A percentile compares a stretch with the other conserved stretches of the same genome.
phyloP scores from a whole-genome alignment of 2,888 invertebrate species.

The Pterostichus madidus region DNA sequence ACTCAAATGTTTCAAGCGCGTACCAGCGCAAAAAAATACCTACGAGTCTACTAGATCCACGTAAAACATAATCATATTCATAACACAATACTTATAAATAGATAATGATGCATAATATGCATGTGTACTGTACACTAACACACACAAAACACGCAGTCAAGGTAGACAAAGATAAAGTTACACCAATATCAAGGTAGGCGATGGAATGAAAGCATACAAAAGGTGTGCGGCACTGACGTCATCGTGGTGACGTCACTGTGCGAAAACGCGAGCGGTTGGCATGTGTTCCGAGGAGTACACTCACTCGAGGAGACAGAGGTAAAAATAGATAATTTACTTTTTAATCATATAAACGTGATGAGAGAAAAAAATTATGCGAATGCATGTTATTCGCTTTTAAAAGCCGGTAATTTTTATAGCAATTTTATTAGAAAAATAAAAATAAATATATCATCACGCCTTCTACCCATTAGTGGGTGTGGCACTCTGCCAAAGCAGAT shows the following conservation, averaged over 20 bases:
- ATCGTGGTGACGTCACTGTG: slow-evolving; percentile 9
- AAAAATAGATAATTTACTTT: slow-evolving; percentile 39
- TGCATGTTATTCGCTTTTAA: too few relatives aligned
- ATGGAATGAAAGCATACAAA: slow-evolving; percentile 13
- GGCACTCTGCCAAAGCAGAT: too few relatives aligned
- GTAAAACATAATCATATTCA: background rate
- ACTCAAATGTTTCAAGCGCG: background rate
- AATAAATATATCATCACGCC: too few relatives aligned
- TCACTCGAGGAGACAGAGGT: background rate
- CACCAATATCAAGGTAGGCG: slow-evolving; percentile 20
- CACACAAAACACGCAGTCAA: background rate
- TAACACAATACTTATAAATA: slow-evolving; percentile 47
- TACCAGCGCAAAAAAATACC: background rate
- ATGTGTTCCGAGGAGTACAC: background rate
- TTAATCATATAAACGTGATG: background rate
- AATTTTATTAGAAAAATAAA: too few relatives aligned
- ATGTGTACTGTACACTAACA: background rate
- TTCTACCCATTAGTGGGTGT: too few relatives aligned
- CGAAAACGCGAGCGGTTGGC: slow-evolving; percentile 20
- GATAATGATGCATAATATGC: slow-evolving; percentile 53
- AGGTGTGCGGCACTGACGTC: slow-evolving; percentile 35
- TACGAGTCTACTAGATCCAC: too few relatives aligned
- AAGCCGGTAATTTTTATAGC: too few relatives aligned
- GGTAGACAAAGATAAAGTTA: slow-evolving; percentile 21
- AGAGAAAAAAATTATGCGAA: background rate